These are phyloP conservation scores for Melanotaenia pygmaea DNA, from an alignment of 2,797 vertebrate species.

Conservation along the genomic window DNA sequence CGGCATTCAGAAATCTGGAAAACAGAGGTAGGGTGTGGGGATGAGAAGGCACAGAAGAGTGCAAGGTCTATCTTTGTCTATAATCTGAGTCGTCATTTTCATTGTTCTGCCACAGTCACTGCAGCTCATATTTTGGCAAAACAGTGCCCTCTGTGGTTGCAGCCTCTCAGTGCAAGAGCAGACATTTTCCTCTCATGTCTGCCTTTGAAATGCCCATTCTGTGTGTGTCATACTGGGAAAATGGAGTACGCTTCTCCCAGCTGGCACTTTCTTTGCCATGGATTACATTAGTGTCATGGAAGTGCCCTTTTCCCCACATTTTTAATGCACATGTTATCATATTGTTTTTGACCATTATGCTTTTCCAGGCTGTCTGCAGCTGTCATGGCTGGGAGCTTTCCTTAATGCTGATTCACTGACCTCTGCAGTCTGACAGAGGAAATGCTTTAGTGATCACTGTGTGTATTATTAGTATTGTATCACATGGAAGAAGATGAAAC, in stretches of 20 bases:
- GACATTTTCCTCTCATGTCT: slow-evolving; percentile 81
- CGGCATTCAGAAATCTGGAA: slow-evolving; percentile 50
- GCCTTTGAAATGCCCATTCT: slow-evolving; percentile 79
- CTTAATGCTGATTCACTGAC: slow-evolving; percentile 72
- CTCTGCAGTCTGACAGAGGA: slow-evolving; percentile 71
- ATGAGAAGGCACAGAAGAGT: slow-evolving; percentile 49
- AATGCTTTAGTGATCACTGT: slow-evolving; percentile 41
- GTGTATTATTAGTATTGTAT: background rate
- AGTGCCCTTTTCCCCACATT: background rate
- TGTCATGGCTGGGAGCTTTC: slow-evolving; percentile 44
- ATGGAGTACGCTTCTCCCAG: slow-evolving; percentile 69
- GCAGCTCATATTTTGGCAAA: slow-evolving; percentile 46
- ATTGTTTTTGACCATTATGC: slow-evolving; percentile 19
- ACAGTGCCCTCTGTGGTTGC: slow-evolving; percentile 66
- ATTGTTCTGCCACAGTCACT: slow-evolving; percentile 64
- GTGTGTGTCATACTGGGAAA: slow-evolving; percentile 79
- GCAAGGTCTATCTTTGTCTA: slow-evolving; percentile 74
- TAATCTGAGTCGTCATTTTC: slow-evolving; percentile 72
- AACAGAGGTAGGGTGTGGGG: slow-evolving; percentile 47
- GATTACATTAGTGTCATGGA: background rate
- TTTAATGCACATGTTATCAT: background rate
- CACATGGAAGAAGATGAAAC: background rate
- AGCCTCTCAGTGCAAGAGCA: slow-evolving; percentile 59
- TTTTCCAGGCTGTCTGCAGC: slow-evolving; percentile 51
- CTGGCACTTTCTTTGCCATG: slow-evolving; percentile 17